Conservation (phyloP, 2,888 invertebrate genomes). For the Disparrhopalites patrizii region DNA sequence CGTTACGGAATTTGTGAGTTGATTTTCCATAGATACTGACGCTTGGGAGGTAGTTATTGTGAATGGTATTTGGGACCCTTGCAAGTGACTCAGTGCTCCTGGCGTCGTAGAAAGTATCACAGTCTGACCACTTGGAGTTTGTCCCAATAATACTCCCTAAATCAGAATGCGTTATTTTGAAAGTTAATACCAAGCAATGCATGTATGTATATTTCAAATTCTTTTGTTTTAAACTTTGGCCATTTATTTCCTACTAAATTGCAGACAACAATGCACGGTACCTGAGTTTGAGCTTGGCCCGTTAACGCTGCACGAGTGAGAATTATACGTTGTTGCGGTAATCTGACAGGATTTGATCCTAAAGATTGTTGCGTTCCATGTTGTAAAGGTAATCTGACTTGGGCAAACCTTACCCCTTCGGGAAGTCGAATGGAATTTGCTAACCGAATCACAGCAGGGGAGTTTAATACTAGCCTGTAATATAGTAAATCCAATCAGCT, state of each 20-base stretch:
- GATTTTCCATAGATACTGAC: conserved; percentile 2
- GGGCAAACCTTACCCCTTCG: conserved; percentile 40
- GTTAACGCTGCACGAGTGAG: conserved; percentile 38
- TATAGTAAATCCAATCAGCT: neutral
- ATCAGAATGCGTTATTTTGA: conserved; percentile 2
- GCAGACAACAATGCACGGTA: neutral
- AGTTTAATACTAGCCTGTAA: conserved; percentile 31
- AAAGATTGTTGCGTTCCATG: conserved; percentile 13
- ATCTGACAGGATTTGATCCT: conserved; percentile 29
- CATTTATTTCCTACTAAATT: neutral
- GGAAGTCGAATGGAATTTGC: conserved; percentile 33
- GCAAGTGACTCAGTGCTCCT: conserved; percentile 27
- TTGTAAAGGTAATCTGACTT: conserved; percentile 36
- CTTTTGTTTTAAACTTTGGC: neutral
- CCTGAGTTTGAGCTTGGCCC: conserved; percentile 36
- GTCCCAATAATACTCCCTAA: conserved; percentile 43
- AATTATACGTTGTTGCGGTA: conserved; percentile 45
- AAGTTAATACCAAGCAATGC: neutral
- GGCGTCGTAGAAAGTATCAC: conserved; percentile 42
- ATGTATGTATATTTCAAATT: neutral
- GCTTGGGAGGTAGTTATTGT: conserved; percentile 21
- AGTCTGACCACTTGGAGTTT: conserved; percentile 46
- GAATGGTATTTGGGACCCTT: conserved; percentile 19
- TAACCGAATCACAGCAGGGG: conserved; percentile 35
- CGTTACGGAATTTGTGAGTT: neutral